A percentile compares a stretch with the other conserved stretches of the same genome.
phyloP scores from a whole-genome alignment of 2,113 vertebrate genomes.

The Romanogobio albipinnatus region DNA sequence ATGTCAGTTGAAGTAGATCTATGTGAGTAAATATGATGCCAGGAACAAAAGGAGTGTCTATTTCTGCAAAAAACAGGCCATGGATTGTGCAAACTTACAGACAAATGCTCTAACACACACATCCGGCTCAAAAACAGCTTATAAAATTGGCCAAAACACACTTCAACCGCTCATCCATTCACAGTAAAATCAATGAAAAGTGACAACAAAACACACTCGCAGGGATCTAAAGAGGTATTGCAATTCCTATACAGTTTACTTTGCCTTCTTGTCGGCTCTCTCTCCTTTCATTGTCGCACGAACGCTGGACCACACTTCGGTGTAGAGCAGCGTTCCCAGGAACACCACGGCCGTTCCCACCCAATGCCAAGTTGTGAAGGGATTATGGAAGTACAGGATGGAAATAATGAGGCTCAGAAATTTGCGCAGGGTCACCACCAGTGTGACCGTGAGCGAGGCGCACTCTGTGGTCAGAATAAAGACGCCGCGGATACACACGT shows the following conservation, averaged over 20 bases:
- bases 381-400: conserved; percentile 93
- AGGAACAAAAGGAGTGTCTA: background rate
- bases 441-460: conserved; percentile 91
- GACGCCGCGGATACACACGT: conserved; percentile 92
- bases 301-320: conserved; percentile 85
- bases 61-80: background rate
- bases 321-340: conserved; percentile 90
- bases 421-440: conserved; percentile 95
- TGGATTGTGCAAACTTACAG: background rate
- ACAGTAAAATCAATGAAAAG: background rate
- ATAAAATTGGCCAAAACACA: conserved; percentile 2
- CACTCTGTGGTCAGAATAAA: conserved; percentile 97
- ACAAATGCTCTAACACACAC: conserved; percentile 6
- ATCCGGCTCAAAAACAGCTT: conserved; percentile 25
- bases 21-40: background rate
- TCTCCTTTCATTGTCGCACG: conserved; percentile 55
- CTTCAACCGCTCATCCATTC: background rate
- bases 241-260: conserved; percentile 59
- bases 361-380: conserved; percentile 97
- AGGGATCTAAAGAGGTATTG: background rate
- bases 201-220: background rate
- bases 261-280: conserved; percentile 73
- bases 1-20: background rate
- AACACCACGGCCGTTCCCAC: conserved; percentile 89
- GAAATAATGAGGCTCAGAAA: conserved; percentile 98